Evolutionary conservation across 2,888 invertebrate species (phyloP).

Genomic region (Epirrita christyi): DNA sequence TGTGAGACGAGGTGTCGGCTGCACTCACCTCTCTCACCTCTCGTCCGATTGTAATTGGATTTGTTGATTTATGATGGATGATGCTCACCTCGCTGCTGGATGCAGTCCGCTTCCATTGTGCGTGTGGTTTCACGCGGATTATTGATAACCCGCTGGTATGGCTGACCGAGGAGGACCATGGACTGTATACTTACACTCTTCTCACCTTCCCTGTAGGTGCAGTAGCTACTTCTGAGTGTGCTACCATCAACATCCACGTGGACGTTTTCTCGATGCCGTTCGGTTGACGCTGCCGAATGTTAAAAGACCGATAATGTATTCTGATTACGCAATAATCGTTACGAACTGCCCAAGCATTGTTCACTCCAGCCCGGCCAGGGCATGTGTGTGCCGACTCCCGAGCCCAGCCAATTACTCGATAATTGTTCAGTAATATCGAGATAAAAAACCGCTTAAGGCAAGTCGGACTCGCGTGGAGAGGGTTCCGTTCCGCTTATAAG

Average conservation of each 20-base stretch:
- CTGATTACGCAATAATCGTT: slow-evolving; percentile 10
- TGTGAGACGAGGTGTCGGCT: slow-evolving; percentile 4
- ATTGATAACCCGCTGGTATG: slow-evolving; percentile 1
- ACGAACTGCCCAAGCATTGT: no score
- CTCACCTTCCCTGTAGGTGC: no score
- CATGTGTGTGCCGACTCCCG: slow-evolving; percentile 6
- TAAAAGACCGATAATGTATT: slow-evolving; percentile 3
- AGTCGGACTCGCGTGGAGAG: no score
- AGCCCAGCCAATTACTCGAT: slow-evolving; percentile 28
- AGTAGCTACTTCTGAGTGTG: not conserved
- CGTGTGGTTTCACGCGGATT: not conserved
- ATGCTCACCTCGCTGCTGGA: slow-evolving; percentile 7
- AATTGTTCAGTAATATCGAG: slow-evolving; percentile 29
- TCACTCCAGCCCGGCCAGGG: not conserved
- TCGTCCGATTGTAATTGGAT: slow-evolving; percentile 25
- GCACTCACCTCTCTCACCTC: slow-evolving; percentile 13
- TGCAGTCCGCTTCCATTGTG: not conserved
- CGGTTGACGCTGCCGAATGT: no score
- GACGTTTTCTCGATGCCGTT: no score
- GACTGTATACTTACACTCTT: no score
- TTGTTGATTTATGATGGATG: slow-evolving; percentile 35
- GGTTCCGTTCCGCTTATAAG: no score
- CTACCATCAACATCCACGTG: not conserved
- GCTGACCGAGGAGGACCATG: no score
- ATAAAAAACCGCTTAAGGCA: no score